phyloP scores from a whole-genome alignment of 2,113 vertebrate genomes.

The Eurystomus gularis region DNA sequence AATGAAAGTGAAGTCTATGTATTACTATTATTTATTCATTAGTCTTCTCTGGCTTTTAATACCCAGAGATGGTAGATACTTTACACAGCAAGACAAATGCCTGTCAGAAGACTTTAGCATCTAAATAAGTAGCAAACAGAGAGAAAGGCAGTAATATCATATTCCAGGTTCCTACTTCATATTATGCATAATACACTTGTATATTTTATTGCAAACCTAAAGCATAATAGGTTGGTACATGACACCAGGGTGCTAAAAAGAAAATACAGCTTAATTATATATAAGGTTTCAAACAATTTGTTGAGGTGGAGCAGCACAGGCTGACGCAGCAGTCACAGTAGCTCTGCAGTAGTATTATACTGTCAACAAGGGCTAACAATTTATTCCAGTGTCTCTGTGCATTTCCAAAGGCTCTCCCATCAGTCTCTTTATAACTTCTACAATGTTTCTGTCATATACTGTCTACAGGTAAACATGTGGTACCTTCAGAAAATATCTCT shows the following conservation, averaged over 20 bases:
- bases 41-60: constrained; percentile 1
- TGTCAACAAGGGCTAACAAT: background rate
- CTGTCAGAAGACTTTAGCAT: constrained; percentile 2
- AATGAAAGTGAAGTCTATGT: background rate
- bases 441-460: background rate
- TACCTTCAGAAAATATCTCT: background rate
- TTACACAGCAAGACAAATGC: constrained; percentile 12
- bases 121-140: constrained; percentile 15
- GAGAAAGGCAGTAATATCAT: background rate
- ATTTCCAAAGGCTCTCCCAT: background rate
- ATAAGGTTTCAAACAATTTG: background rate
- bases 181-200: background rate
- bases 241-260: constrained; percentile 32
- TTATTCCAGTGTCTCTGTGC: background rate
- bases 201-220: constrained; percentile 30
- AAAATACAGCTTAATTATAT: constrained; percentile 56
- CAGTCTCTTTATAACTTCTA: background rate
- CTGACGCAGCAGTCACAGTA: background rate
- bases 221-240: constrained; percentile 4
- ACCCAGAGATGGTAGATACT: background rate
- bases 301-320: constrained; percentile 7
- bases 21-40: constrained; percentile 42
- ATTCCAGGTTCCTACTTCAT: background rate
- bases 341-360: background rate
- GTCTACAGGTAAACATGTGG: background rate